These are phyloP conservation scores for Plectrocnemia conspersa DNA, from an alignment of 1,140 invertebrate species.

Conservation along the genomic window DNA sequence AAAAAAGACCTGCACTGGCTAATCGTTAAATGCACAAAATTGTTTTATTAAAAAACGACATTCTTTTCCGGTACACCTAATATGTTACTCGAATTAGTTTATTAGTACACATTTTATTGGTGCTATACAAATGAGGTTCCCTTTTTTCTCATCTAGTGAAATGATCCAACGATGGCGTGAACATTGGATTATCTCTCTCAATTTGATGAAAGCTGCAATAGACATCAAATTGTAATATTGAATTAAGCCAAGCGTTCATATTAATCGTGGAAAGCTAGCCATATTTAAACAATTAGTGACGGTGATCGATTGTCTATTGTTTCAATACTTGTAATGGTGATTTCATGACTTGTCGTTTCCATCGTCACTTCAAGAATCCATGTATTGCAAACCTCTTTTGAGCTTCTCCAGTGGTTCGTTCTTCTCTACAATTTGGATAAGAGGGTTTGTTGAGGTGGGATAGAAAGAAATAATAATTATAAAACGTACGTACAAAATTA, in stretches of 20 bases:
- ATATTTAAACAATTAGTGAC: background rate
- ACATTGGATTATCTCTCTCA: background rate
- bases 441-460: conserved; percentile 1
- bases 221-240: conserved; percentile 15
- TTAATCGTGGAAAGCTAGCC: no score
- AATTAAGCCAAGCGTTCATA: background rate
- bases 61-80: no score
- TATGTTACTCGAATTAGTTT: no score
- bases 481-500: background rate
- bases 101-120: no score
- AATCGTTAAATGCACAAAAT: no score
- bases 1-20: no score
- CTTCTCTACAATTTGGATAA: conserved; percentile 40
- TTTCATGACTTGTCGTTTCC: conserved; percentile 14
- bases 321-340: conserved; percentile 21
- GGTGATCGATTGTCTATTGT: background rate
- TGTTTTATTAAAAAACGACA: no score
- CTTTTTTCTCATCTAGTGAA: no score
- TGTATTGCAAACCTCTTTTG: conserved; percentile 44
- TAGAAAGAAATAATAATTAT: no score
- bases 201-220: conserved; percentile 4
- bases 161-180: no score
- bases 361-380: conserved; percentile 40
- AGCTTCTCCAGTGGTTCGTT: conserved; percentile 51
- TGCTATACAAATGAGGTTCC: no score